These are phyloP conservation scores for Colistium nudipinnis DNA, from an alignment of 2,113 vertebrate species.

Conservation along the genomic window DNA sequence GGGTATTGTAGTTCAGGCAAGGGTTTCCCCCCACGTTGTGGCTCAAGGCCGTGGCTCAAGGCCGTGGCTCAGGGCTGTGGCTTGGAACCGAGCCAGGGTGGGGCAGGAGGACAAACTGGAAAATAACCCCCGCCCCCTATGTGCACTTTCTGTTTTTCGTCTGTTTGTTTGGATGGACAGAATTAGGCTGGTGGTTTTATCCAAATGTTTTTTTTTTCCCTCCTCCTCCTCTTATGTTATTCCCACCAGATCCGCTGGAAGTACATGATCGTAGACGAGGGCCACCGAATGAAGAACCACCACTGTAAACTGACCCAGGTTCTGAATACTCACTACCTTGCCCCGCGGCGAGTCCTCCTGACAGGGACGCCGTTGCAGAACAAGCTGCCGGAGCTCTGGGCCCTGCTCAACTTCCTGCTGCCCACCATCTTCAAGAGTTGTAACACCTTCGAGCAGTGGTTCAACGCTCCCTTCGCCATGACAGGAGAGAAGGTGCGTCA, in stretches of 20 bases:
- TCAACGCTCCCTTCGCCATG: conserved; percentile 97
- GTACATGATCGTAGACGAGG: conserved; percentile 99
- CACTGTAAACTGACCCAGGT: conserved; percentile 98
- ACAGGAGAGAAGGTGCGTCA: conserved; percentile 95
- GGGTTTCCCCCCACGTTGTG: conserved; percentile 8
- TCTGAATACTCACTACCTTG: conserved; percentile 97
- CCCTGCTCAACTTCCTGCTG: conserved; percentile 96
- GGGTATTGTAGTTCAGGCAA: conserved; percentile 51
- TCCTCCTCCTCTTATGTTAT: conserved; percentile 72
- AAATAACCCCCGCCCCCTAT: conserved; percentile 26
- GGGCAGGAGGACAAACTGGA: conserved; percentile 47
- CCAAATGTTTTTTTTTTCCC: not conserved
- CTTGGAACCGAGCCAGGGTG: conserved; percentile 27
- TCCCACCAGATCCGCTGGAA: conserved; percentile 94
- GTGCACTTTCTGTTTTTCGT: not conserved
- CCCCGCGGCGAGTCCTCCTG: conserved; percentile 90
- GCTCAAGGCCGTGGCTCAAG: no score
- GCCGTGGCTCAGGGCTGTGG: conserved; percentile 24
- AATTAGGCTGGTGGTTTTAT: not conserved
- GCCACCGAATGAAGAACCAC: conserved; percentile 99
- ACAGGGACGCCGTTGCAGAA: conserved; percentile 95
- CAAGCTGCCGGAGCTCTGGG: conserved; percentile 97
- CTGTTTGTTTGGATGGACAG: not conserved
- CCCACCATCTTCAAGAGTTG: conserved; percentile 99
- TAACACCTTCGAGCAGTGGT: conserved; percentile 98